A percentile compares a stretch with the other conserved stretches of the same genome.
Evolutionary conservation across 2,113 vertebrate genomes (phyloP).

Genomic region (Tyto alba): DNA sequence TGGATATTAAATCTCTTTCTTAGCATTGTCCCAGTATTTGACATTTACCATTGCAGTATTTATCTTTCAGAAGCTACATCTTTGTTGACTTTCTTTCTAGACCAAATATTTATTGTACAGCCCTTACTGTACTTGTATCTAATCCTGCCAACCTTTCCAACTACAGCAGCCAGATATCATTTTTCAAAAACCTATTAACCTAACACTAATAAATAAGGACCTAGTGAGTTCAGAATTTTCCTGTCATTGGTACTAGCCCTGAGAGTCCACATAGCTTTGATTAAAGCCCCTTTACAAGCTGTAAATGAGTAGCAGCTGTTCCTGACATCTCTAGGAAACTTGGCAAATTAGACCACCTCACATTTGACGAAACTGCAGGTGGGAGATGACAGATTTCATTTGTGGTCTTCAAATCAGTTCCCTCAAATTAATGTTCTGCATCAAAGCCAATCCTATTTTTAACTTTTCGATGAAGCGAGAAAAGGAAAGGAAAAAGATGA

Average conservation of each 20-base stretch:
- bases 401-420: conserved; percentile 12
- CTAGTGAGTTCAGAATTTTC: background rate
- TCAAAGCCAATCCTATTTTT: background rate
- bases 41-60: conserved; percentile 27
- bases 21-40: conserved; percentile 8
- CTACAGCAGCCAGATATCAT: conserved; percentile 17
- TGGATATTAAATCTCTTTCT: conserved; percentile 36
- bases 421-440: background rate
- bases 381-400: background rate
- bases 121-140: background rate
- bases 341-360: conserved; percentile 9
- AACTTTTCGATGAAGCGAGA: conserved; percentile 11
- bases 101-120: conserved; percentile 60
- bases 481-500: background rate
- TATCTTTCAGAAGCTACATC: conserved; percentile 35
- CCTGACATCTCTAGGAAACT: background rate
- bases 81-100: conserved; percentile 54
- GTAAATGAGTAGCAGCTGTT: conserved; percentile 3
- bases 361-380: background rate
- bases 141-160: background rate
- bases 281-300: background rate
- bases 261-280: background rate
- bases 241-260: background rate
- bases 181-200: conserved; percentile 19
- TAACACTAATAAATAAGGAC: background rate